These are phyloP conservation scores for Squalus acanthias DNA, from an alignment of 2,797 vertebrate genomes.

Conservation along the genomic window DNA sequence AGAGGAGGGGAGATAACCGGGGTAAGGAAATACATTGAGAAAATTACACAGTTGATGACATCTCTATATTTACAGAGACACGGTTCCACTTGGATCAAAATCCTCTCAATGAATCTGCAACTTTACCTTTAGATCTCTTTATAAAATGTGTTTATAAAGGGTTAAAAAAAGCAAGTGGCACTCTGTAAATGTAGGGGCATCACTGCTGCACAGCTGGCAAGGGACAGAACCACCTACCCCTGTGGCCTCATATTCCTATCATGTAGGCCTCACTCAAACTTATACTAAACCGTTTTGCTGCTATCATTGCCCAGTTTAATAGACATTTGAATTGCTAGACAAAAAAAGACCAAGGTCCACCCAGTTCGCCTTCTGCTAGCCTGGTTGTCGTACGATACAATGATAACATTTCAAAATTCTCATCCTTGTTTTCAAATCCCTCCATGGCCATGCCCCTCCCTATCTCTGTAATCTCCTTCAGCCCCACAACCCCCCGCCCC, in stretches of 20 bases:
- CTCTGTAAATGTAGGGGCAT: not conserved
- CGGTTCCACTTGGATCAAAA: not conserved
- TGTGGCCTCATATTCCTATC: not conserved
- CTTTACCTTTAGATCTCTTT: not conserved
- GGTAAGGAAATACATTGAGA: not conserved
- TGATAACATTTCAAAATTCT: too few relatives aligned
- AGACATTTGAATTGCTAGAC: not conserved
- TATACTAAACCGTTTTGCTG: not conserved
- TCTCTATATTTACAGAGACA: not conserved
- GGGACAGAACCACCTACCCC: not conserved
- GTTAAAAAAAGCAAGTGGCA: not conserved
- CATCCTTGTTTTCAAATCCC: too few relatives aligned
- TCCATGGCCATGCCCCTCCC: too few relatives aligned
- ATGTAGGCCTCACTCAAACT: not conserved
- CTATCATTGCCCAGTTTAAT: not conserved
- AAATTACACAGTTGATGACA: not conserved
- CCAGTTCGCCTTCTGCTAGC: not conserved
- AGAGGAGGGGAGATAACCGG: too few relatives aligned
- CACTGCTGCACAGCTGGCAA: not conserved
- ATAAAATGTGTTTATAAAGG: not conserved
- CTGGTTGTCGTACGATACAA: not conserved
- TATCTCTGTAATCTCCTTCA: too few relatives aligned
- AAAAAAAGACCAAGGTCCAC: not conserved
- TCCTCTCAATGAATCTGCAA: not conserved
- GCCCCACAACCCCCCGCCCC: too few relatives aligned